Evolutionary conservation across 2,888 invertebrate species (phyloP).

Genomic region (Acleris cristana): DNA sequence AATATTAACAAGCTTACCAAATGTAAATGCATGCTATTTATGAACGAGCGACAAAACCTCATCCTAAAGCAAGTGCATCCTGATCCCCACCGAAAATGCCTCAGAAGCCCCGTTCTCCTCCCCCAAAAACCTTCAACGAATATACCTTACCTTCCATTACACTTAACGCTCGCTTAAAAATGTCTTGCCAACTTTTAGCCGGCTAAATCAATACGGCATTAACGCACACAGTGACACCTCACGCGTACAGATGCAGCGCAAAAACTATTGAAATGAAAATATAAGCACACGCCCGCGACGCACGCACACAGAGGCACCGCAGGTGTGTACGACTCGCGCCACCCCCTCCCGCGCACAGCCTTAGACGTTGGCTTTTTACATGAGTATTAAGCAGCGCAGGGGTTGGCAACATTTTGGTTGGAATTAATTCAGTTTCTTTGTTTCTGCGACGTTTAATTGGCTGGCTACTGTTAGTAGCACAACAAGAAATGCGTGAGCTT

Average conservation of each 20-base stretch:
- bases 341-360: slow-evolving; percentile 61
- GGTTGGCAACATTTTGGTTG: slow-evolving; percentile 58
- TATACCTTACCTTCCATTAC: slow-evolving; percentile 10
- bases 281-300: slow-evolving; percentile 66
- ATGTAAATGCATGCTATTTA: too few relatives aligned
- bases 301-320: slow-evolving; percentile 57
- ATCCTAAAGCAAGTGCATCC: too few relatives aligned
- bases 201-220: slow-evolving; percentile 79
- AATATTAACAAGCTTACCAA: too few relatives aligned
- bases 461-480: too few relatives aligned
- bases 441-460: neutral
- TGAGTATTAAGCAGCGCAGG: slow-evolving; percentile 70
- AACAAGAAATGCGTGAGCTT: too few relatives aligned
- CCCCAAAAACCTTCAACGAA: neutral
- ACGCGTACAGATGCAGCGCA: slow-evolving; percentile 71
- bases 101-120: neutral
- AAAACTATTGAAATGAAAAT: slow-evolving; percentile 83
- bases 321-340: slow-evolving; percentile 61
- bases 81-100: too few relatives aligned
- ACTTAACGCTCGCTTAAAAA: slow-evolving; percentile 50
- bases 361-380: slow-evolving; percentile 83
- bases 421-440: slow-evolving; percentile 11
- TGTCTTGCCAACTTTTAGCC: slow-evolving; percentile 68
- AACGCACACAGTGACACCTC: slow-evolving; percentile 68
- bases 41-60: too few relatives aligned